phyloP scores from a whole-genome alignment of 2,888 invertebrate genomes.

The Papilio elwesi region DNA sequence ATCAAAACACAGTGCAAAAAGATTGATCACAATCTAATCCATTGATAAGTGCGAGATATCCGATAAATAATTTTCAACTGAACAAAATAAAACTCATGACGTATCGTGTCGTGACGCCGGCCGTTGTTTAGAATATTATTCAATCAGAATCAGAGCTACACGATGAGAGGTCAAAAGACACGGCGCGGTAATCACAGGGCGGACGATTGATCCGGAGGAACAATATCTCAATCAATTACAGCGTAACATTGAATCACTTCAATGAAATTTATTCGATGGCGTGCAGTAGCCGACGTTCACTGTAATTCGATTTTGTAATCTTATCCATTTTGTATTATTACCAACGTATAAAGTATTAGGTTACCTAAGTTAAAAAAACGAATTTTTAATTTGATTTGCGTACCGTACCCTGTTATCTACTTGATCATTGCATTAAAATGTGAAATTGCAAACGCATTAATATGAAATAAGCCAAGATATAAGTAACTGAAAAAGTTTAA shows the following conservation, averaged over 20 bases:
- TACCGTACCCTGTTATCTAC: not conserved
- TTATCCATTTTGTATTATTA: constrained; percentile 35
- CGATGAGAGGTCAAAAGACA: constrained; percentile 75
- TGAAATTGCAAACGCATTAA: not conserved
- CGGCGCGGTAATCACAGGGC: constrained; percentile 75
- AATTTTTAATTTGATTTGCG: not conserved
- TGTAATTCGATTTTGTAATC: constrained; percentile 58
- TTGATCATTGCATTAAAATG: not conserved
- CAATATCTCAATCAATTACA: constrained; percentile 56
- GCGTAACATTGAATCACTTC: constrained; percentile 43
- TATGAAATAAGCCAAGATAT: too few relatives aligned
- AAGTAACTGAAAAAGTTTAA: too few relatives aligned
- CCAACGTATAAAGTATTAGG: not conserved
- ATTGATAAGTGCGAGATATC: not conserved
- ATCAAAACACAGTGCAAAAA: too few relatives aligned
- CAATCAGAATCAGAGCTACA: constrained; percentile 47
- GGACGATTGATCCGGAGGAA: constrained; percentile 61
- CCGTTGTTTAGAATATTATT: constrained; percentile 56
- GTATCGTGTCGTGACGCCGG: constrained; percentile 57
- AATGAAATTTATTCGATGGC: constrained; percentile 61
- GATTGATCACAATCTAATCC: too few relatives aligned
- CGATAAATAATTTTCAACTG: constrained; percentile 20
- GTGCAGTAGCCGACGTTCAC: constrained; percentile 58
- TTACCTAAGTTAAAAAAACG: not conserved
- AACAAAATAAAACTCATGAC: constrained; percentile 65